phyloP scores from a whole-genome alignment of 1,140 invertebrate genomes.

The Liolophura sinensis region DNA sequence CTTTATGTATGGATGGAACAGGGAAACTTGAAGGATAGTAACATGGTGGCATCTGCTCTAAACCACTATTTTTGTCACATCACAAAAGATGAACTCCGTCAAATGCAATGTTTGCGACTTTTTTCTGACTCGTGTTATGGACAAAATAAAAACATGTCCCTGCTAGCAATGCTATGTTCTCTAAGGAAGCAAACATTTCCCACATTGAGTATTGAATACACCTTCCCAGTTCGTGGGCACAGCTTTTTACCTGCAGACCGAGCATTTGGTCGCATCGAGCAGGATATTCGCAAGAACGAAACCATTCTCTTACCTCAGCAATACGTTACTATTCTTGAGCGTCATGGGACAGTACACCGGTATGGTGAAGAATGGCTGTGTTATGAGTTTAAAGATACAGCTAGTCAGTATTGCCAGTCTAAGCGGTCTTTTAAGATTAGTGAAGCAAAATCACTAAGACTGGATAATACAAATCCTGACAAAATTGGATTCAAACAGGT shows the following conservation, averaged over 20 bases:
- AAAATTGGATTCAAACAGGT: too few species aligned
- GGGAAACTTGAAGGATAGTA: slow-evolving; percentile 13
- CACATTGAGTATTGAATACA: slow-evolving; percentile 21
- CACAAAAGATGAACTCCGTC: neutral
- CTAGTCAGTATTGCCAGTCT: too few species aligned
- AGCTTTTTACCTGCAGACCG: slow-evolving; percentile 46
- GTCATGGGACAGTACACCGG: too few species aligned
- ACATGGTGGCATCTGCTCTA: slow-evolving; percentile 16
- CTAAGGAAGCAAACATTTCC: slow-evolving; percentile 1
- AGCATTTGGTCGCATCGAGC: slow-evolving; percentile 44
- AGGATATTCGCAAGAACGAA: slow-evolving; percentile 50
- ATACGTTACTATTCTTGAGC: neutral
- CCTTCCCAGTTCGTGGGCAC: slow-evolving; percentile 43
- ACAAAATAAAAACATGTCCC: slow-evolving; percentile 4
- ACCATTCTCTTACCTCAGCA: slow-evolving; percentile 41
- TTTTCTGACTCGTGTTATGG: slow-evolving; percentile 7
- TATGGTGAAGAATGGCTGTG: too few species aligned
- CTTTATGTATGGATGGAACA: slow-evolving; percentile 9
- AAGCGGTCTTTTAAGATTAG: too few species aligned
- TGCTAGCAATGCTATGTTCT: neutral
- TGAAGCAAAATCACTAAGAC: too few species aligned
- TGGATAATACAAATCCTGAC: too few species aligned
- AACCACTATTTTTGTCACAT: slow-evolving; percentile 3
- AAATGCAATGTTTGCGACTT: neutral
- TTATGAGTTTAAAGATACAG: too few species aligned